Percentiles rank a stretch among this genome's conserved stretches.
Evolutionary conservation across 2,113 vertebrate species (phyloP).

Genomic region (Chaetorhynchus papuensis): DNA sequence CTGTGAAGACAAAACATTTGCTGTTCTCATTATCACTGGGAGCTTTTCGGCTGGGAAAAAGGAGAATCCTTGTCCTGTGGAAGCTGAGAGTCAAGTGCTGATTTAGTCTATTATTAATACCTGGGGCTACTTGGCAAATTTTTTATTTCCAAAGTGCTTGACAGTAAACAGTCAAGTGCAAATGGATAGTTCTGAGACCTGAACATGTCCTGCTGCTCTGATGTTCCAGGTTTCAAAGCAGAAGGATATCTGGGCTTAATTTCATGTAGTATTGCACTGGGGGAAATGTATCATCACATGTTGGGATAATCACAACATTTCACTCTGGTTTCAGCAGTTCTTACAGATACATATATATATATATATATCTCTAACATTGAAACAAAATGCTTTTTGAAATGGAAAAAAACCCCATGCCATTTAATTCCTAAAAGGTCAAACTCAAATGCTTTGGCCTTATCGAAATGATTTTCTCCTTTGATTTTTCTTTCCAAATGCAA

Average conservation of each 20-base stretch:
- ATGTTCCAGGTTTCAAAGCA: not conserved
- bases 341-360: not conserved
- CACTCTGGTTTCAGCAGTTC: not conserved
- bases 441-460: conserved; percentile 64
- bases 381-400: conserved; percentile 42
- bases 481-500: conserved; percentile 67
- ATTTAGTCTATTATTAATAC: not conserved
- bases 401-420: not conserved
- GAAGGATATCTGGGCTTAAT: not conserved
- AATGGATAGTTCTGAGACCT: not conserved
- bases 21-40: not conserved
- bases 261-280: not conserved
- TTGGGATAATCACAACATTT: conserved; percentile 22
- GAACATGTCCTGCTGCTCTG: not conserved
- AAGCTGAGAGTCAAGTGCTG: not conserved
- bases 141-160: not conserved
- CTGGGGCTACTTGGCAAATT: not conserved
- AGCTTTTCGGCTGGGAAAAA: not conserved
- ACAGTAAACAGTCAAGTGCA: not conserved
- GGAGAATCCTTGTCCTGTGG: not conserved
- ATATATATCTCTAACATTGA: not conserved
- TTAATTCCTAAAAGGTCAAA: conserved; percentile 61
- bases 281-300: not conserved
- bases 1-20: not conserved
- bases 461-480: conserved; percentile 59